Evolutionary conservation across 2,797 vertebrate species (phyloP).

Genomic region (Lophotriccus pileatus): DNA sequence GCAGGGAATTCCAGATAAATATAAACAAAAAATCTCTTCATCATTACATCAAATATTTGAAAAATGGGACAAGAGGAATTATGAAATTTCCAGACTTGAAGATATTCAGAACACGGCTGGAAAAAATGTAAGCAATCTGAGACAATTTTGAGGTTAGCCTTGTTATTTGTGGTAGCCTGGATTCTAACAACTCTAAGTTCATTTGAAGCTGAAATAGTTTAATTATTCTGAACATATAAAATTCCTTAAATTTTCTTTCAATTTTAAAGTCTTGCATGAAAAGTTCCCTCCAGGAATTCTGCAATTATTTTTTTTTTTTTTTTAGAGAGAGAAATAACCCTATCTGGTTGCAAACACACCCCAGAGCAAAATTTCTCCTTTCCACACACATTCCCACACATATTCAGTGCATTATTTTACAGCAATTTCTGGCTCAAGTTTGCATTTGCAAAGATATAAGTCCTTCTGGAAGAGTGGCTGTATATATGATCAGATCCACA

Average conservation of each 20-base stretch:
- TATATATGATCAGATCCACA: background rate
- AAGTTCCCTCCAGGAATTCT: background rate
- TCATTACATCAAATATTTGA: background rate
- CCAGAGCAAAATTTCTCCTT: background rate
- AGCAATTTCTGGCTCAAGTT: background rate
- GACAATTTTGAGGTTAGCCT: background rate
- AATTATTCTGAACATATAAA: background rate
- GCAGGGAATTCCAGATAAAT: background rate
- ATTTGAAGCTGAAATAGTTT: background rate
- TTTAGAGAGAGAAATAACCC: background rate
- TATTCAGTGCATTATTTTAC: background rate
- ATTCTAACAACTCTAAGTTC: background rate
- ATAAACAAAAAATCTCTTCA: background rate
- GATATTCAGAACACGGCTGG: background rate
- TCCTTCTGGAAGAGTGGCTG: background rate
- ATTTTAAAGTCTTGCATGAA: background rate
- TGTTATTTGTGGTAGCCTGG: background rate
- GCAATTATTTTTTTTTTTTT: background rate
- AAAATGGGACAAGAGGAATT: rapidly evolving
- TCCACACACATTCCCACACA: background rate
- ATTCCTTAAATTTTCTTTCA: background rate
- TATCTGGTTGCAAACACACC: background rate
- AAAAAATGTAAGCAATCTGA: background rate
- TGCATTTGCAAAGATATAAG: background rate
- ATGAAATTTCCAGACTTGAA: background rate